Evolutionary conservation across 1,140 invertebrate species (phyloP).

Genomic region (Bombus confusus): DNA sequence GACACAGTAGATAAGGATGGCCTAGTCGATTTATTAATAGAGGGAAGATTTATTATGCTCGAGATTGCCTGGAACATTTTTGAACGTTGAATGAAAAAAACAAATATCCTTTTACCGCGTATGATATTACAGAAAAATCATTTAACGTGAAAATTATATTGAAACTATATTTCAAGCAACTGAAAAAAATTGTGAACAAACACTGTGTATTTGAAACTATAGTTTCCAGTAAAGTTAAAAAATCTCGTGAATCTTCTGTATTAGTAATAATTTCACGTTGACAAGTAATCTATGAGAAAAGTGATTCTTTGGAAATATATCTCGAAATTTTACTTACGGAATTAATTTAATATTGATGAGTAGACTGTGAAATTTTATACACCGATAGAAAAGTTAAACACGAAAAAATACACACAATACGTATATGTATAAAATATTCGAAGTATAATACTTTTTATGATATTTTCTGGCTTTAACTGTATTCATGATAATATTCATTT

Average conservation of each 20-base stretch:
- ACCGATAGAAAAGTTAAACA: background rate
- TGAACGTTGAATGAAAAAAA: background rate
- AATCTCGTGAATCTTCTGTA: background rate
- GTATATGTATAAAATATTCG: no score
- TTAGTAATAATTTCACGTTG: no score
- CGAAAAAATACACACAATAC: background rate
- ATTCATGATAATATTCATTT: no score
- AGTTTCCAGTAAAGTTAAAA: background rate
- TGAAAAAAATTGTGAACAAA: background rate
- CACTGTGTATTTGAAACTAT: no score
- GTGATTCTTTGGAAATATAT: no score
- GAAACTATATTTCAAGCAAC: background rate
- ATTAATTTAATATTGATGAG: no score
- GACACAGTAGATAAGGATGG: background rate
- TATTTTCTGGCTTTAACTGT: no score
- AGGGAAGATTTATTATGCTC: background rate
- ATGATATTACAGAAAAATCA: no score
- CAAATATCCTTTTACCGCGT: background rate
- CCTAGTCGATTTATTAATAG: background rate
- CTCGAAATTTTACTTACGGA: no score
- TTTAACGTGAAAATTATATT: background rate
- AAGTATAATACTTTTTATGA: no score
- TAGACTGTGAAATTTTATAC: no score
- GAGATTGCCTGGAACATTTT: background rate
- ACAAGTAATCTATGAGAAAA: no score